Evolutionary conservation across 2,797 vertebrate genomes (phyloP).

Genomic region (Anisognathus igniventris): DNA sequence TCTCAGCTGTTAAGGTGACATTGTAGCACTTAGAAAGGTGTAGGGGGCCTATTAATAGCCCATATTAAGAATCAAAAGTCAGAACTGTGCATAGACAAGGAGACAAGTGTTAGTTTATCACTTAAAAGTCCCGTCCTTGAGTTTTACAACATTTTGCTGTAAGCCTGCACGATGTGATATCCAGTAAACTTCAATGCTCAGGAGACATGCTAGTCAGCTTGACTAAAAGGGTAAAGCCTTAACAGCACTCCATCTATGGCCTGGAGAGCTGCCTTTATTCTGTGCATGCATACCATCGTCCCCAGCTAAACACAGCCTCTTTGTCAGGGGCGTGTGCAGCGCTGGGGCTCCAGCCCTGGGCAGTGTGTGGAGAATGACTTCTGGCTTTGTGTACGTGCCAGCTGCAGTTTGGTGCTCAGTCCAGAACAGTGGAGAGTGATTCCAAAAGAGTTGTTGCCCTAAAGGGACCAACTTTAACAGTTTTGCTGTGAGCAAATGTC

Average conservation of each 20-base stretch:
- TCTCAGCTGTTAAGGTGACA: slow-evolving; percentile 63
- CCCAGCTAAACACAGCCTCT: slow-evolving; percentile 32
- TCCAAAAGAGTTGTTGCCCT: not conserved
- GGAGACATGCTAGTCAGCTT: slow-evolving; percentile 2
- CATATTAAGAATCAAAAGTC: not conserved
- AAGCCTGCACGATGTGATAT: not conserved
- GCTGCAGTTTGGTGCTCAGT: not conserved
- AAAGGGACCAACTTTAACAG: not conserved
- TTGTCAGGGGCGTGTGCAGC: not conserved
- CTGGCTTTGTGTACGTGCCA: slow-evolving; percentile 49
- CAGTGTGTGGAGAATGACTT: slow-evolving; percentile 22
- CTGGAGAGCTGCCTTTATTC: slow-evolving; percentile 45
- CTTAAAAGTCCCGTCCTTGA: not conserved
- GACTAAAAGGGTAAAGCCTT: slow-evolving; percentile 47
- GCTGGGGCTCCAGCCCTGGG: not conserved
- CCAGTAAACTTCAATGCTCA: not conserved
- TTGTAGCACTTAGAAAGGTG: slow-evolving; percentile 9
- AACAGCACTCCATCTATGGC: slow-evolving; percentile 59
- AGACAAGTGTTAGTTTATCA: not conserved
- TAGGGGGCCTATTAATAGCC: not conserved
- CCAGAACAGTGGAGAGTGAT: not conserved
- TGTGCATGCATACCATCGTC: slow-evolving; percentile 43
- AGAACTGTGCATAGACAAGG: not conserved
- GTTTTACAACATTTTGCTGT: not conserved
- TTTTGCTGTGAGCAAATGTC: not conserved